Base-by-base conservation (phyloP, 2,113 vertebrate species). In the Gymnocephalus cernua region DNA sequence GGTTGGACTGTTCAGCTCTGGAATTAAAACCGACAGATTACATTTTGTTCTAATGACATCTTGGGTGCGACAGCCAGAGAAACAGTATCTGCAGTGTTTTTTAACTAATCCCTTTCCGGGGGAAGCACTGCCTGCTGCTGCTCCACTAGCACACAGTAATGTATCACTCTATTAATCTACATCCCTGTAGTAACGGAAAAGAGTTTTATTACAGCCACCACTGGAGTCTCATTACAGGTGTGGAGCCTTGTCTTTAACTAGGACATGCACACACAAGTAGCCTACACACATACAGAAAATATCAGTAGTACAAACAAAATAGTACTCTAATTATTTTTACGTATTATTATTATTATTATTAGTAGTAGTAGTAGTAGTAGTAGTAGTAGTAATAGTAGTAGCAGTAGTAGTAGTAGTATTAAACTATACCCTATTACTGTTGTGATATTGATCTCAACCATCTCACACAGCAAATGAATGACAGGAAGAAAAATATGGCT, bases 151-250 rank as follows among this genome's bases (percentile, higher is more conserved):
- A 88, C 66, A 85, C 51, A 86, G 82, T 87, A 92, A 93, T 86
- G 90, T 80, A 94, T 89, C 80, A 73, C 92, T 86, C 86, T 79
- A 90, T 93, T 91, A 93, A 93, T 94, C 90, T 91, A 74, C 91
- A 93, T 87, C 86, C 84, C 88, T 77, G 76, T 81, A 85, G 88
- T 86, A 88, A 88, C 78, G 64, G 86, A 56, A 82, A 82, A 78
- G 78, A 87, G 83, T 88, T 91, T 91, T 82, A 91, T 87, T 88
- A 84, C 50, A 73, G 86, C 76, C 87, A 88, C 68, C 79, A 79
- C 74, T 67, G 74, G 93, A 85, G 83, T 79, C 86, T 81, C 82
- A 84, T 88, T 85, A 83, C 90, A 92, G 89, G 88, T 90, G 67
- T 70, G 74, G 35, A 85, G 74, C 32, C 16, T 45, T 21, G 61